Conservation (phyloP, 2,888 invertebrate genomes). For the Coelinius sp. region DNA sequence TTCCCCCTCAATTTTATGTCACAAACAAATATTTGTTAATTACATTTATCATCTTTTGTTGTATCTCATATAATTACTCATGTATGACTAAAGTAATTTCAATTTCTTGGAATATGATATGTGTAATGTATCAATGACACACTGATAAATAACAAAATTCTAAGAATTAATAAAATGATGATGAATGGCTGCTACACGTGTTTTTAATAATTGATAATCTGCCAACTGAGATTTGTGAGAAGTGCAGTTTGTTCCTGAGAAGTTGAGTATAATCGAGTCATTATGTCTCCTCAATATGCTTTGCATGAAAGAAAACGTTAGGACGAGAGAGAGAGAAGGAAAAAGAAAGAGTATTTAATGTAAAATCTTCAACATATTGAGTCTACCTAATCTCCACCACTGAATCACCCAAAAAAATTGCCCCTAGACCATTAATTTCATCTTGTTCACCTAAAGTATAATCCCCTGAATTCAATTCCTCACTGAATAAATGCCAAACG, state of each 20-base stretch:
- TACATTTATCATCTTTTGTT: neutral
- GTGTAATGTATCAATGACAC: conserved; percentile 15
- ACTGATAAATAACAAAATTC: neutral
- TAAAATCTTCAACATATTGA: neutral
- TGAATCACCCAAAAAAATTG: neutral
- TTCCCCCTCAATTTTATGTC: neutral
- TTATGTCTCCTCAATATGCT: conserved; percentile 52
- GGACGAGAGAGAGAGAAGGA: neutral
- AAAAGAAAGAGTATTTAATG: too few species aligned
- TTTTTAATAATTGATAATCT: conserved; percentile 69
- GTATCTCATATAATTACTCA: neutral
- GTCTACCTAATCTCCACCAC: neutral
- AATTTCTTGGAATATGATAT: neutral
- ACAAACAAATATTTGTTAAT: neutral
- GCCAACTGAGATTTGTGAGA: conserved; percentile 58
- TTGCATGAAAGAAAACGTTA: neutral
- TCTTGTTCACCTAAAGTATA: neutral
- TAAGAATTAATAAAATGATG: conserved; percentile 29
- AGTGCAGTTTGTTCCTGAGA: conserved; percentile 55
- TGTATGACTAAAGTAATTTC: neutral
- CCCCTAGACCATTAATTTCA: neutral
- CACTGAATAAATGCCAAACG: neutral
- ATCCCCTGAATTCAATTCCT: conserved; percentile 52
- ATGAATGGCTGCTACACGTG: conserved; percentile 52
- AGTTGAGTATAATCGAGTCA: conserved; percentile 61